Conservation (phyloP, 2,888 invertebrate genomes). For the Campoplex capitator region DNA sequence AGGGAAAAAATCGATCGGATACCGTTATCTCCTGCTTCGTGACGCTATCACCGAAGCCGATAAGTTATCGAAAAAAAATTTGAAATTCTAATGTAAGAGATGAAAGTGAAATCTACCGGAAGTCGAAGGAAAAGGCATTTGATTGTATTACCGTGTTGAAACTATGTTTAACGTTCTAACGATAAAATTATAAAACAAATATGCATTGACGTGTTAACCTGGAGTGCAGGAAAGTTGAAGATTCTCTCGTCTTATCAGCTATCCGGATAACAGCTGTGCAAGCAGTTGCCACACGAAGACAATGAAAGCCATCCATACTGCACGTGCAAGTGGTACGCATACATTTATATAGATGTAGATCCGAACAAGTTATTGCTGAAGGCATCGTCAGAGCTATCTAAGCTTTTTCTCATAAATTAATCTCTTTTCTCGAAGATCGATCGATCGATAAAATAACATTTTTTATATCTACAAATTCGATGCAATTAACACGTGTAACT, state of each 20-base stretch:
- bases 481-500: background rate
- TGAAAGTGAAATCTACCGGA: constrained; percentile 27
- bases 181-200: constrained; percentile 35
- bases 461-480: background rate
- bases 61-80: constrained; percentile 10
- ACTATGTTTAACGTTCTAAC: background rate
- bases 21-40: constrained; percentile 26
- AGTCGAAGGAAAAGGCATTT: constrained; percentile 13
- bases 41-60: constrained; percentile 34
- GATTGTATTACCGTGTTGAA: background rate
- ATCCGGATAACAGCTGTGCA: constrained; percentile 77
- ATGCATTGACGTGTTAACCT: background rate
- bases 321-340: constrained; percentile 10
- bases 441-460: constrained; percentile 2
- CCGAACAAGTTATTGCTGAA: constrained; percentile 3
- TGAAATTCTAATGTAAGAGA: background rate
- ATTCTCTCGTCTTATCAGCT: constrained; percentile 70
- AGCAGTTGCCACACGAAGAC: constrained; percentile 78
- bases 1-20: constrained; percentile 4
- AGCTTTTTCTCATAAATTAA: background rate
- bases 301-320: constrained; percentile 48
- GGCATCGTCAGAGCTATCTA: constrained; percentile 49
- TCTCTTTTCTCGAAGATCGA: constrained; percentile 39
- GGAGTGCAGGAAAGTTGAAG: constrained; percentile 34
- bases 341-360: background rate